Base-by-base conservation (phyloP, 1,140 invertebrate genomes). In the Varroa destructor region DNA sequence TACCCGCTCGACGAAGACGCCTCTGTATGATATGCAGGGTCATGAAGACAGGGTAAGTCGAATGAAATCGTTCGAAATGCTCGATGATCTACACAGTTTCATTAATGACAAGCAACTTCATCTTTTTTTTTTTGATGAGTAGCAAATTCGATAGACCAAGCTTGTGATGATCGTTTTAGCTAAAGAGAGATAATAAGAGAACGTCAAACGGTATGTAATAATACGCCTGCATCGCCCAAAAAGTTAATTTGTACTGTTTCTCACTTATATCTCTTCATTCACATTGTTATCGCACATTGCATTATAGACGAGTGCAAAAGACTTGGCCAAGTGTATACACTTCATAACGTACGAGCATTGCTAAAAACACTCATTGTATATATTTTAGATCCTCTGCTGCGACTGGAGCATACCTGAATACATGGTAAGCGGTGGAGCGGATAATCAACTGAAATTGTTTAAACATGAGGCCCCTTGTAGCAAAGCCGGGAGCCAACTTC, bases 371-470 rank as follows among this genome's bases (percentile, higher is more conserved):
- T 5, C 12, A 58, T 58, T 58, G 3, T 42, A 58, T 58, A 5
- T 12, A 36, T 58, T 58, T 36, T 2, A 67, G 61, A 67, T 67
- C 1, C 81, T 98, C 40, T 87, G 88, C 77, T 90, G 90, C 76
- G 90, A 96, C 81, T 99, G 96, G 95, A 88, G 90, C 1, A 87
- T 91, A 81, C 85, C 87, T 0, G 82, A 87, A 57, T 84, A 88
- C 51, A 87, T 99, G 71, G 82, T 95, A 55, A 97, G 92, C 72
- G 96, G 94, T 36, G 89, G 90, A 6, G 86, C 90, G 43, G 96
- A 99, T 80, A 95, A 94, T 79, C 89, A 90, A 43, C 82, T 97
- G 36, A 88, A 94, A 79, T 87, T 96, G 76, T 98, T 91, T 76
- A 87, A 73, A 58, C 71, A 71, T 71, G 42, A 71, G 58, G 73